Percentiles rank a stretch among this genome's conserved stretches.
phyloP scores from a whole-genome alignment of 2,888 invertebrate genomes.

The Eristalis arbustorum region DNA sequence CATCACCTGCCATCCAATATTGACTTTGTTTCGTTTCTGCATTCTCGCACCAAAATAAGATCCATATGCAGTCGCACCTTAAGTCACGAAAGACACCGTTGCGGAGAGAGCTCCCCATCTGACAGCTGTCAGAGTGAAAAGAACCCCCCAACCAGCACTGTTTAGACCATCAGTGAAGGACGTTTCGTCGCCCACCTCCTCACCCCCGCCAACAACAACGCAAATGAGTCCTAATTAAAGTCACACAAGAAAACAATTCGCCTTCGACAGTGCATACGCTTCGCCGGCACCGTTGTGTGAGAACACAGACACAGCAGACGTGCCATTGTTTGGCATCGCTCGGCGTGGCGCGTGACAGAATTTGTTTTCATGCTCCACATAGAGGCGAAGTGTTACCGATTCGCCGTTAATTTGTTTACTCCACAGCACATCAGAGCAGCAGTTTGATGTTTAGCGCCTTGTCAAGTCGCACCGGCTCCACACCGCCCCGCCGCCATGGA shows the following conservation, averaged over 20 bases:
- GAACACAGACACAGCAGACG: neutral
- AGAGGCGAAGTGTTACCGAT: neutral
- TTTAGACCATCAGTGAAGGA: neutral
- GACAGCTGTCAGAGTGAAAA: too few species aligned
- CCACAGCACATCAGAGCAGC: neutral
- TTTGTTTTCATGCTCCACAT: constrained; percentile 18
- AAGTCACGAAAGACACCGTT: too few species aligned
- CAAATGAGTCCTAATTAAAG: constrained; percentile 37
- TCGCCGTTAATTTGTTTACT: neutral
- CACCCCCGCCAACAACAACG: neutral
- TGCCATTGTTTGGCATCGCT: constrained; percentile 17
- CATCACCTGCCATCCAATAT: neutral
- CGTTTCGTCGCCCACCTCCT: neutral
- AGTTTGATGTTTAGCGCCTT: neutral
- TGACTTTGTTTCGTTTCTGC: too few species aligned
- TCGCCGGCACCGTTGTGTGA: neutral
- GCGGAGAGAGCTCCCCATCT: too few species aligned
- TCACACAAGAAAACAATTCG: constrained; percentile 4
- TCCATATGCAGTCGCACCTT: too few species aligned
- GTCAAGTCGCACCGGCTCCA: neutral
- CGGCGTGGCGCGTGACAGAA: constrained; percentile 40
- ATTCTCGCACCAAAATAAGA: too few species aligned
- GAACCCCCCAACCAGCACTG: too few species aligned
- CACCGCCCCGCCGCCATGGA: neutral
- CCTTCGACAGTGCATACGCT: neutral